These are phyloP conservation scores for Parauchenoglanis ngamensis DNA, from an alignment of 2,797 vertebrate genomes.

Conservation along the genomic window DNA sequence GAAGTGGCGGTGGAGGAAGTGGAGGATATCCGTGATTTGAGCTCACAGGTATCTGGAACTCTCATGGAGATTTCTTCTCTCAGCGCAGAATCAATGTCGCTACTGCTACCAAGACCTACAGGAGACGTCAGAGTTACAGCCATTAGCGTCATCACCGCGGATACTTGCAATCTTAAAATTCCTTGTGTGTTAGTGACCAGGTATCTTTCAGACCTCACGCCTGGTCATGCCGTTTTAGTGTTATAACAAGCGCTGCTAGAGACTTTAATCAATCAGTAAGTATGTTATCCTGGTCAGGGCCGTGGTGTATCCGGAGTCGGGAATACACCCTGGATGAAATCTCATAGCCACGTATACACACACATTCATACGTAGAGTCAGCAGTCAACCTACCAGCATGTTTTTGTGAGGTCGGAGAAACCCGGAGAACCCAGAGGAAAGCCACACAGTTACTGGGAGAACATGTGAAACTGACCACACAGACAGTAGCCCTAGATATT, in stretches of 20 bases:
- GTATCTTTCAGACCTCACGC: neutral
- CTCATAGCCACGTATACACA: neutral
- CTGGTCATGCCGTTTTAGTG: neutral
- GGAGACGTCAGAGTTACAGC: neutral
- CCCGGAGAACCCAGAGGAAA: neutral
- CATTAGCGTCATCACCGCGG: neutral
- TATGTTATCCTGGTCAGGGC: neutral
- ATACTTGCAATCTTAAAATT: neutral
- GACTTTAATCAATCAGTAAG: neutral
- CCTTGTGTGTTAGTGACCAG: neutral
- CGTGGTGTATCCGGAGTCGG: neutral
- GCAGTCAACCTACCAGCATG: neutral
- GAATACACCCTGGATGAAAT: neutral
- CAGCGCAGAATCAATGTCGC: conserved; percentile 60
- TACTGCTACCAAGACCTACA: conserved; percentile 24
- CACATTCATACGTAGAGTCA: neutral
- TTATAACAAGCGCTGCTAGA: neutral
- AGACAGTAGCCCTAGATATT: too few relatives aligned
- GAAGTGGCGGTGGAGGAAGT: conserved; percentile 84
- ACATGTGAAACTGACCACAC: neutral
- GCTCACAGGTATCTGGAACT: conserved; percentile 70
- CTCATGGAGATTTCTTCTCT: conserved; percentile 77
- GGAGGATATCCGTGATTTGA: conserved; percentile 83
- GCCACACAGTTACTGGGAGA: neutral
- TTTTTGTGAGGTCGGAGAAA: neutral